A percentile compares a stretch with the other conserved stretches of the same genome.
These are phyloP conservation scores for Mellivora capensis DNA, from an alignment of 2,113 vertebrate species.

Conservation along the genomic window DNA sequence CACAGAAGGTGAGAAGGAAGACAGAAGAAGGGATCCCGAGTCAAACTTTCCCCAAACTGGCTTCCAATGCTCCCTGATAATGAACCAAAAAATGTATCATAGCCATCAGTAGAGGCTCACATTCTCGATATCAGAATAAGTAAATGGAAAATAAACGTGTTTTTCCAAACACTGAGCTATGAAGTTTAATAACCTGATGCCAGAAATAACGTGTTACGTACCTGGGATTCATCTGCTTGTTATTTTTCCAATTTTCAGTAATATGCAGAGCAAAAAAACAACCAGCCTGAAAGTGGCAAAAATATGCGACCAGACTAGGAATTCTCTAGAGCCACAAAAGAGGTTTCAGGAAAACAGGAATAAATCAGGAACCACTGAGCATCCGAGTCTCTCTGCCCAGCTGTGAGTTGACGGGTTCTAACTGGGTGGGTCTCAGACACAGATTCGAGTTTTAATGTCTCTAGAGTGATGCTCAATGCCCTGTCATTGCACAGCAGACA, in stretches of 20 bases:
- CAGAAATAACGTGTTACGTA: background rate
- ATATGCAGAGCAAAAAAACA: background rate
- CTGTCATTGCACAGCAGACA: background rate
- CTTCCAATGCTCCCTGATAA: background rate
- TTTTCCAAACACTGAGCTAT: background rate
- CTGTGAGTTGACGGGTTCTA: background rate
- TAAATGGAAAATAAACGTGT: background rate
- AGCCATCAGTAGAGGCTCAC: background rate
- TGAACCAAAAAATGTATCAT: rapidly evolving
- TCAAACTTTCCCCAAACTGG: no score
- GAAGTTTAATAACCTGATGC: background rate
- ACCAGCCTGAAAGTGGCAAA: background rate
- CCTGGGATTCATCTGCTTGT: background rate
- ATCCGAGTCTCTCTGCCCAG: background rate
- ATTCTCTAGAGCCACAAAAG: background rate
- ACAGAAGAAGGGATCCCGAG: no score
- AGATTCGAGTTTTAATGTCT: background rate
- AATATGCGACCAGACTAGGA: background rate
- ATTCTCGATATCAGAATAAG: background rate
- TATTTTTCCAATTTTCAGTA: background rate
- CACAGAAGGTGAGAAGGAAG: background rate
- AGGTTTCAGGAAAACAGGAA: background rate
- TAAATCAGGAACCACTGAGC: background rate
- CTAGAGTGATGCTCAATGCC: background rate
- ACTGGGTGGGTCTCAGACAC: background rate